Evolutionary conservation across 2,888 invertebrate species (phyloP), one percentile per base, ranked within the genome.

Genomic region (Dicyrtoma fusca): DNA sequence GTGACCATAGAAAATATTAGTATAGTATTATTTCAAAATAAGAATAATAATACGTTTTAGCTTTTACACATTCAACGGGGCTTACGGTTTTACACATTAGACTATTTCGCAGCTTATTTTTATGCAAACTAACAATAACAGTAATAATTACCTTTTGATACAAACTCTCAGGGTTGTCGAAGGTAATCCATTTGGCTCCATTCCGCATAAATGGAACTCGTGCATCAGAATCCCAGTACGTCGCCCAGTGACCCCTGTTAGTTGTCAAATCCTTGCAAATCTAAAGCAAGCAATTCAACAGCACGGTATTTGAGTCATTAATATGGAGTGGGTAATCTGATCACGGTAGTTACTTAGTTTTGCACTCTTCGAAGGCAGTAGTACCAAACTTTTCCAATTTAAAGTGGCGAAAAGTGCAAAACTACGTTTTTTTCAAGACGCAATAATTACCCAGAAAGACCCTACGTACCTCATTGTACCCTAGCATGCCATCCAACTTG

Each of bases 401-500:
- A 62, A 3, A 62, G n/a, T n/a, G 34, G 34, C 13, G 34, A 25
- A n/a, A 13, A 5, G 4, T 26, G 8, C 34, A 34, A 34, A 34
- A 34, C 34, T 8, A 34, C 34, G 34, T n/a, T n/a, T n/a, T n/a
- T n/a, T n/a, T n/a, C n/a, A n/a, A n/a, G n/a, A n/a, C n/a, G n/a
- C n/a, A n/a, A n/a, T n/a, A 34, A 34, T 34, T 8, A 5, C 34
- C 8, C 34, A 34, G 8, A 34, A 8, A 34, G 8, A 8, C 34
- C 3, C 8, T 34, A 47, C 51, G 5, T 19, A 91, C 91, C 87
- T 95, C 95, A 82, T 94, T 94, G 82, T 92, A 95, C 1, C 94
- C 95, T 85, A 94, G 88, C 79, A 93, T 93, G 0, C 94, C 94
- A 78, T 89, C 88, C 83, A 94, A 92, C 19, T 87, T 86, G 0